Conservation (phyloP, 2,797 vertebrate genomes). For the Hydrolagus colliei region DNA sequence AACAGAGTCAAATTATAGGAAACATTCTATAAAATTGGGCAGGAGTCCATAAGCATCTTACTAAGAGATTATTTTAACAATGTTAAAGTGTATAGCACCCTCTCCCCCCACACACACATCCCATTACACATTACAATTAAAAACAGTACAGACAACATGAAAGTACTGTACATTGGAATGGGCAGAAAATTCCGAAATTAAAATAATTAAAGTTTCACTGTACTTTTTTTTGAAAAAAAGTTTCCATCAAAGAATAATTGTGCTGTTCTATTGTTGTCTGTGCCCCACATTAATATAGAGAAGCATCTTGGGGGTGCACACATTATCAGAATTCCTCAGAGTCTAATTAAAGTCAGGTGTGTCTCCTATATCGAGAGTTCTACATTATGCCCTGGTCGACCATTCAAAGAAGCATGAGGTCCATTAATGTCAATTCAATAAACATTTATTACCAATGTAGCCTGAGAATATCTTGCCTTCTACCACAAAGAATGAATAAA, state of each 20-base stretch:
- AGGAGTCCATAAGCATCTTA: neutral
- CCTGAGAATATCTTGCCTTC: neutral
- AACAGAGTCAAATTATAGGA: neutral
- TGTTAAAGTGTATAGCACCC: neutral
- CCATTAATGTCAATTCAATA: neutral
- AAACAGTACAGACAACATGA: neutral
- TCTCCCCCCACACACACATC: neutral
- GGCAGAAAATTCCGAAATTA: neutral
- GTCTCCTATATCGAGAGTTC: neutral
- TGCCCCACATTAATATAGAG: too few relatives aligned
- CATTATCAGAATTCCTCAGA: too few relatives aligned
- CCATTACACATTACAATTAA: neutral
- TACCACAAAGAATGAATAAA: neutral
- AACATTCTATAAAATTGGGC: neutral
- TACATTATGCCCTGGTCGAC: neutral
- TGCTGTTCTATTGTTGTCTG: neutral
- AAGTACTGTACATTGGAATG: too few relatives aligned
- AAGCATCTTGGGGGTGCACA: too few relatives aligned
- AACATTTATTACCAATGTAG: neutral
- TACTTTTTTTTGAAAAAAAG: neutral
- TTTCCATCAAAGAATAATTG: neutral
- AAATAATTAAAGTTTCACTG: neutral
- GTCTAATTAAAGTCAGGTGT: too few relatives aligned
- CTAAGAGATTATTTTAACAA: neutral
- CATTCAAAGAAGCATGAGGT: neutral